Conservation (phyloP, 35 echinoderm and acorn worm genomes). For the Heliocidaris erythrogramma region DNA sequence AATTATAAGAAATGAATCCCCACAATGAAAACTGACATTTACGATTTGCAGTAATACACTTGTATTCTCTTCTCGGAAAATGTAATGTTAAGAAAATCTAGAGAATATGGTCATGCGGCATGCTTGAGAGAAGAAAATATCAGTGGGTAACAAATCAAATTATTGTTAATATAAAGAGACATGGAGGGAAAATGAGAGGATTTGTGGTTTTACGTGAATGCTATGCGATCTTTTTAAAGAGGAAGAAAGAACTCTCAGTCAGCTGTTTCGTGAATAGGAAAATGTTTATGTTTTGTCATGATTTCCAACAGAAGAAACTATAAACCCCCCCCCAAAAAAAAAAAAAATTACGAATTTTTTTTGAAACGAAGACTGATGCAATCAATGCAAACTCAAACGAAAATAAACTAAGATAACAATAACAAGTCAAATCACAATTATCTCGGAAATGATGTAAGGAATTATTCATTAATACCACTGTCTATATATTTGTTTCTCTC, state of each 20-base stretch:
- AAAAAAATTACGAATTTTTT: too few species aligned
- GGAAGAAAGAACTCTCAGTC: not conserved
- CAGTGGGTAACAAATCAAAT: conserved; percentile 17
- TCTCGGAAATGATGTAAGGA: too few species aligned
- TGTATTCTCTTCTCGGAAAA: not conserved
- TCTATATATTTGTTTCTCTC: too few species aligned
- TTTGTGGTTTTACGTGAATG: conserved; percentile 27
- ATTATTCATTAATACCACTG: not conserved
- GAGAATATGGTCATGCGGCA: not conserved
- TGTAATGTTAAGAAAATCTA: not conserved
- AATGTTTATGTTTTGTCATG: not conserved
- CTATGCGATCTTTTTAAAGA: not conserved
- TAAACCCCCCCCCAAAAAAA: too few species aligned
- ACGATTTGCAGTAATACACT: not conserved
- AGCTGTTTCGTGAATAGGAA: not conserved
- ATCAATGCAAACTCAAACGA: too few species aligned
- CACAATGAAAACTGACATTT: conserved; percentile 5
- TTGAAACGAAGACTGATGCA: too few species aligned
- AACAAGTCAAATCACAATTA: too few species aligned
- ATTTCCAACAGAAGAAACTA: not conserved
- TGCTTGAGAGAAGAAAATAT: not conserved
- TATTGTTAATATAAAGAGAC: conserved; percentile 9
- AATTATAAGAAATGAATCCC: not conserved
- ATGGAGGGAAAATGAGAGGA: not conserved
- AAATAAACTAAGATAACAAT: too few species aligned